Conservation (phyloP, 1,140 invertebrate genomes). For the Thaumetopoea pityocampa region DNA sequence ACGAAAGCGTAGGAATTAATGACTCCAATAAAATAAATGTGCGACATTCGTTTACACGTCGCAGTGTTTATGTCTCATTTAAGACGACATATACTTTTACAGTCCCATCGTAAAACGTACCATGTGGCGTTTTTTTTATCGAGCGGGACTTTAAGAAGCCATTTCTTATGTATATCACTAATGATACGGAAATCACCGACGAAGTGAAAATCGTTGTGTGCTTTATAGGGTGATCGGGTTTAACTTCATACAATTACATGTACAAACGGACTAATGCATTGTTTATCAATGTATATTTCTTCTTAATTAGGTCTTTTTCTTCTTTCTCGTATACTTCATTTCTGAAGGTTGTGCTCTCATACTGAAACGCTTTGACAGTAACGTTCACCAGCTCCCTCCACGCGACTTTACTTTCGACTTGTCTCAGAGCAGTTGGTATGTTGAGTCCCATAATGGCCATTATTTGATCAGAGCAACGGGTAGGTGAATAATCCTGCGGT, state of each 20-base stretch:
- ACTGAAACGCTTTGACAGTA: too few relatives aligned
- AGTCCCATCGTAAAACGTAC: slow-evolving; percentile 51
- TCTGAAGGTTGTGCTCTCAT: too few relatives aligned
- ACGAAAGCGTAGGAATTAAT: slow-evolving; percentile 68
- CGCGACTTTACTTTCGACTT: too few relatives aligned
- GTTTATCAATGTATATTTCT: too few relatives aligned
- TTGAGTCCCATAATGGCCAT: too few relatives aligned
- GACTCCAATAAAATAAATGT: slow-evolving; percentile 71
- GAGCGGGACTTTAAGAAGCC: slow-evolving; percentile 28
- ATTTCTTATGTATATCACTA: slow-evolving; percentile 34
- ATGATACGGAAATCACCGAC: slow-evolving; percentile 31
- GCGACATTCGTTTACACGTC: slow-evolving; percentile 71
- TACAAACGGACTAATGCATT: too few relatives aligned
- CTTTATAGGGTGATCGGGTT: slow-evolving; percentile 15
- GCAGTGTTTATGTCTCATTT: slow-evolving; percentile 73
- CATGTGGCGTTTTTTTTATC: slow-evolving; percentile 44
- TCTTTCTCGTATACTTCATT: too few relatives aligned
- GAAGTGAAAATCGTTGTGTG: slow-evolving; percentile 30
- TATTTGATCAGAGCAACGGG: too few relatives aligned
- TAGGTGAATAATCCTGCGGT: too few relatives aligned
- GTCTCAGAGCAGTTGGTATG: too few relatives aligned
- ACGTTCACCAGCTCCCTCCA: too few relatives aligned
- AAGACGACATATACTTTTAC: slow-evolving; percentile 70
- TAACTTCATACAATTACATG: slow-evolving; percentile 13
- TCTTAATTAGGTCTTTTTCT: too few relatives aligned